Evolutionary conservation across 2,113 vertebrate genomes (phyloP).

Genomic region (Etheostoma spectabile): DNA sequence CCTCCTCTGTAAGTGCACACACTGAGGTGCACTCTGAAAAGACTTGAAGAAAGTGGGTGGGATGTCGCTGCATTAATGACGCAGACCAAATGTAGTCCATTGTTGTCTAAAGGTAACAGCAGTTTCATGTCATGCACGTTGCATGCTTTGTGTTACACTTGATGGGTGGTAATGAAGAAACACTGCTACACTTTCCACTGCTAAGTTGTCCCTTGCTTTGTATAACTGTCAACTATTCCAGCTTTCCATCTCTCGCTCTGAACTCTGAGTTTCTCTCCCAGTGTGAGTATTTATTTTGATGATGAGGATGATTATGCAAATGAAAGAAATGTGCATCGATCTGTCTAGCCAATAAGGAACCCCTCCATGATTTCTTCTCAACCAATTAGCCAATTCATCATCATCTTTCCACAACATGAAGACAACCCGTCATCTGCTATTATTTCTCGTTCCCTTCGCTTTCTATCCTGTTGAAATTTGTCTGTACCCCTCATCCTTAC

Average conservation of each 20-base stretch:
- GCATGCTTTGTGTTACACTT: conserved; percentile 19
- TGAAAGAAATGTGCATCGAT: conserved; percentile 68
- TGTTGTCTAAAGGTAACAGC: conserved; percentile 58
- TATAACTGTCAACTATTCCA: conserved; percentile 40
- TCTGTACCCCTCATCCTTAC: conserved; percentile 1
- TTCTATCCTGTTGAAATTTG: conserved; percentile 18
- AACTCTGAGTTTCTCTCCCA: conserved; percentile 74
- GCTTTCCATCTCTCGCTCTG: conserved; percentile 41
- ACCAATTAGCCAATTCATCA: conserved; percentile 67
- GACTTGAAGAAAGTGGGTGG: conserved; percentile 65
- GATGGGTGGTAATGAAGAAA: conserved; percentile 48
- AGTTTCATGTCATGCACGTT: conserved; percentile 33
- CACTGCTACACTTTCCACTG: conserved; percentile 1
- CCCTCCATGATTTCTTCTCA: conserved; percentile 51
- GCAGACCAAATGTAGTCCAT: conserved; percentile 35
- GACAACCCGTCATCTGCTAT: conserved; percentile 4
- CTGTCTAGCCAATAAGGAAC: conserved; percentile 65
- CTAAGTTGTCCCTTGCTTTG: conserved; percentile 43
- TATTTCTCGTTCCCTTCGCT: background rate
- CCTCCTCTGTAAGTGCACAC: conserved; percentile 71
- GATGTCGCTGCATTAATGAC: conserved; percentile 52
- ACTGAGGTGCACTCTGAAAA: conserved; percentile 58
- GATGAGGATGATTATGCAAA: conserved; percentile 76
- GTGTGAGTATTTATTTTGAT: conserved; percentile 73
- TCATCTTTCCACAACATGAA: conserved; percentile 3